A percentile compares a stretch with the other conserved stretches of the same genome.
These are phyloP conservation scores for Didymodactylos carnosus DNA, from an alignment of 2,888 invertebrate genomes.

Conservation along the genomic window DNA sequence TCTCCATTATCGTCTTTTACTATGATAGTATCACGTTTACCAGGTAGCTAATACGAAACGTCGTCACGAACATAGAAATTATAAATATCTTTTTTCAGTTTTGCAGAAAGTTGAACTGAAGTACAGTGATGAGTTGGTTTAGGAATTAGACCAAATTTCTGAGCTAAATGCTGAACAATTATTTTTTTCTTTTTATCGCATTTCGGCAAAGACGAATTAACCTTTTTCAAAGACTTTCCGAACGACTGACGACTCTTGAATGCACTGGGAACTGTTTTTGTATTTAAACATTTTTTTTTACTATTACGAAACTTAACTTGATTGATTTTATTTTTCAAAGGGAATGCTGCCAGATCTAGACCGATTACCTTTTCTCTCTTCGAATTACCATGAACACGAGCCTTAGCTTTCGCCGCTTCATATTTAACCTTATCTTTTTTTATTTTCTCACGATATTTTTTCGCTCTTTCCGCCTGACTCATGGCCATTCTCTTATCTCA, in stretches of 20 bases:
- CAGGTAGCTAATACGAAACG: background rate
- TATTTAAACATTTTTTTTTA: background rate
- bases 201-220: background rate
- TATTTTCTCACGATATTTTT: too few species aligned
- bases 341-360: background rate
- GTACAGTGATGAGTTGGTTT: background rate
- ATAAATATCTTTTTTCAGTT: background rate
- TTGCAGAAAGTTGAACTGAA: background rate
- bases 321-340: background rate
- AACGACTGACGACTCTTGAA: background rate
- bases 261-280: background rate
- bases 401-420: background rate
- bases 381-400: background rate
- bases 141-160: background rate
- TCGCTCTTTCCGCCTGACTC: too few species aligned
- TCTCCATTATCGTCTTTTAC: background rate
- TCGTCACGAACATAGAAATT: background rate
- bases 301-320: background rate
- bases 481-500: too few species aligned
- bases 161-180: background rate
- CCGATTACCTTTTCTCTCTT: background rate
- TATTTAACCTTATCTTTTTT: background rate
- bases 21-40: background rate
- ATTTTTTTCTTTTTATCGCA: background rate
- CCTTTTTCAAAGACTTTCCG: background rate